phyloP scores from a whole-genome alignment of 37 sponge, comb jelly and placozoan species.

The Haliclona indistincta region DNA sequence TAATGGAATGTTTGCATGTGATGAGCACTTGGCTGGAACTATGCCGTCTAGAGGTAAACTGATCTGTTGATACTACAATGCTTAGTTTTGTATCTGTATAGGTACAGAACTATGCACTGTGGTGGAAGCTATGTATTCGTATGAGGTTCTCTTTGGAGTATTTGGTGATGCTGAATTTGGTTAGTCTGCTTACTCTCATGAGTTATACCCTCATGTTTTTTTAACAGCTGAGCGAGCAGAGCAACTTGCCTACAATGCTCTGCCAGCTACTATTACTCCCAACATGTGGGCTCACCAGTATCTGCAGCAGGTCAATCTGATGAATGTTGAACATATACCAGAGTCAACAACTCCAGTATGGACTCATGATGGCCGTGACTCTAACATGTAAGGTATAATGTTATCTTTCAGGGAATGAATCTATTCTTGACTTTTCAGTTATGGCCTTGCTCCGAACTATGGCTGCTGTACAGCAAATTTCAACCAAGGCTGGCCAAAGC shows the following conservation, averaged over 20 bases:
- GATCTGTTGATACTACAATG: not conserved
- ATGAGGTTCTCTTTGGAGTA: constrained; percentile 48
- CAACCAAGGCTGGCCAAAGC: constrained; percentile 89
- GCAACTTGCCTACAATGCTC: constrained; percentile 70
- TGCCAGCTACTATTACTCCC: constrained; percentile 75
- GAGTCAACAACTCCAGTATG: constrained; percentile 75
- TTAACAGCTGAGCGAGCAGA: constrained; percentile 68
- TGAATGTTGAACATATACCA: constrained; percentile 48
- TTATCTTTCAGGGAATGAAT: not conserved
- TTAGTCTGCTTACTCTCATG: not conserved
- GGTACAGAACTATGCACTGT: constrained; percentile 81
- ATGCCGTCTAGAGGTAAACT: constrained; percentile 80
- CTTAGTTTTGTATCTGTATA: constrained; percentile 5
- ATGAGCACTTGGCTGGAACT: constrained; percentile 77
- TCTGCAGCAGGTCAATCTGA: constrained; percentile 71
- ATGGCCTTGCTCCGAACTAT: constrained; percentile 78
- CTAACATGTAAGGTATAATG: constrained; percentile 49
- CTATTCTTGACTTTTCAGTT: constrained; percentile 9
- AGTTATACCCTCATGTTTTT: not conserved
- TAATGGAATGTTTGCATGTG: constrained; percentile 71
- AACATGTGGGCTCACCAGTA: constrained; percentile 93
- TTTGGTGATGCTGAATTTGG: constrained; percentile 75
- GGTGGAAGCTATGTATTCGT: constrained; percentile 81
- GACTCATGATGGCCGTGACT: constrained; percentile 68
- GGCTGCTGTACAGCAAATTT: constrained; percentile 88